Evolutionary conservation across 2,888 invertebrate species (phyloP).

Genomic region (Strigamia crassipes): DNA sequence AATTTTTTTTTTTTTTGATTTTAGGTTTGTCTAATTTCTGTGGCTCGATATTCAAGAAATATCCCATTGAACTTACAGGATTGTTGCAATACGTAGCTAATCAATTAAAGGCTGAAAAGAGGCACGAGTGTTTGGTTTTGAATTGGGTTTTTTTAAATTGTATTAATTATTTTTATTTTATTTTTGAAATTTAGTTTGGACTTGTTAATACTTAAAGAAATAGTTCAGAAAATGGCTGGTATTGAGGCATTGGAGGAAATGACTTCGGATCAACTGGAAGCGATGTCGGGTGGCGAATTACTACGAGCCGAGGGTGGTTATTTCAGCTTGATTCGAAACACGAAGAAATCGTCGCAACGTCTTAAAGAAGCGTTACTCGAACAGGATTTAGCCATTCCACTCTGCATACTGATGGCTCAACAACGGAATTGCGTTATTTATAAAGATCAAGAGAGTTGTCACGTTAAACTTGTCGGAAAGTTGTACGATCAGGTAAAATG

Average conservation of each 20-base stretch:
- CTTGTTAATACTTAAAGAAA: constrained; percentile 86
- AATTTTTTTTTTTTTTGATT: constrained; percentile 11
- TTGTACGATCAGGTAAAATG: constrained; percentile 67
- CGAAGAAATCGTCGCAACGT: constrained; percentile 90
- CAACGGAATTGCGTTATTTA: constrained; percentile 95
- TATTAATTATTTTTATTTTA: not conserved
- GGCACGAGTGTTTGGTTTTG: constrained; percentile 64
- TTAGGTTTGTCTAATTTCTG: constrained; percentile 83
- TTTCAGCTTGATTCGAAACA: constrained; percentile 95
- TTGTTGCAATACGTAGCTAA: constrained; percentile 96
- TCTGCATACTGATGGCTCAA: constrained; percentile 94
- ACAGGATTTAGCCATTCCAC: constrained; percentile 87
- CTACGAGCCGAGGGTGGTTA: constrained; percentile 96
- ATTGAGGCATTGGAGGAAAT: constrained; percentile 96
- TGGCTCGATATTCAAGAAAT: constrained; percentile 95
- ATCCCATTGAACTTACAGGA: constrained; percentile 92
- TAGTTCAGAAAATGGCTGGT: constrained; percentile 99
- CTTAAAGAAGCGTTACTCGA: constrained; percentile 94
- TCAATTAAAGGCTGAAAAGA: constrained; percentile 93
- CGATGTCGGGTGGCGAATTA: constrained; percentile 95
- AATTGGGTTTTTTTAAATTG: not conserved
- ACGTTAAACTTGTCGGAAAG: constrained; percentile 75
- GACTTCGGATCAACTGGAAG: constrained; percentile 93
- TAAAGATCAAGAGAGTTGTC: constrained; percentile 71
- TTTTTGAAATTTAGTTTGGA: constrained; percentile 73